phyloP scores from a whole-genome alignment of 2,888 invertebrate genomes.

The Anthrax anthrax region DNA sequence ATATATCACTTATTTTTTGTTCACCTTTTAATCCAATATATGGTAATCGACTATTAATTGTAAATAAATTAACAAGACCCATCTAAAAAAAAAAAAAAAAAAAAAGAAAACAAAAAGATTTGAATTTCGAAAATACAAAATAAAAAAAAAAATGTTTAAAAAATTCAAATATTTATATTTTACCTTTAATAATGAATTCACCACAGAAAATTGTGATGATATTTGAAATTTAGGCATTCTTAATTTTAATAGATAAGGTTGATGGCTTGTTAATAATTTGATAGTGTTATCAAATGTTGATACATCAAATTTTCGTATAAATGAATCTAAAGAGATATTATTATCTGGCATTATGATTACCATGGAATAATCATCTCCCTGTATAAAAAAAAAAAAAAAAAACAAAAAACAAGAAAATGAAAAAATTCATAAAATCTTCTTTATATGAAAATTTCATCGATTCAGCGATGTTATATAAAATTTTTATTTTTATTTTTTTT shows the following conservation, averaged over 20 bases:
- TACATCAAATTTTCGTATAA: constrained; percentile 25
- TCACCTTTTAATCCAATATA: constrained; percentile 9
- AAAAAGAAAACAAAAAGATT: background rate
- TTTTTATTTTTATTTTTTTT: too few species aligned
- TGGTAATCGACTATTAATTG: constrained; percentile 31
- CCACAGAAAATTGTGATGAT: constrained; percentile 11
- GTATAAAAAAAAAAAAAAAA: constrained; percentile 5
- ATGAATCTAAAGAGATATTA: constrained; percentile 21
- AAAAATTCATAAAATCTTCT: too few species aligned
- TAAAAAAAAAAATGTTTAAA: too few species aligned
- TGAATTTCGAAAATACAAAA: background rate
- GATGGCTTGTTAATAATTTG: constrained; percentile 1
- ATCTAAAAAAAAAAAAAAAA: constrained; percentile 30
- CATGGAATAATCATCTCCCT: constrained; percentile 37
- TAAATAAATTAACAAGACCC: constrained; percentile 36
- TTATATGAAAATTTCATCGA: too few species aligned
- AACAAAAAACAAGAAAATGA: background rate
- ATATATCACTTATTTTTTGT: constrained; percentile 32
- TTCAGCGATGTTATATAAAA: too few species aligned
- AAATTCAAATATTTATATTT: background rate
- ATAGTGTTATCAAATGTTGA: constrained; percentile 22
- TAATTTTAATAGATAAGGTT: constrained; percentile 8
- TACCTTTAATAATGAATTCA: constrained; percentile 15
- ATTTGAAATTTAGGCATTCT: constrained; percentile 17
- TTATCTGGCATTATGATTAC: constrained; percentile 36